phyloP scores from a whole-genome alignment of 1,140 invertebrate species.

The Bombyx mori region DNA sequence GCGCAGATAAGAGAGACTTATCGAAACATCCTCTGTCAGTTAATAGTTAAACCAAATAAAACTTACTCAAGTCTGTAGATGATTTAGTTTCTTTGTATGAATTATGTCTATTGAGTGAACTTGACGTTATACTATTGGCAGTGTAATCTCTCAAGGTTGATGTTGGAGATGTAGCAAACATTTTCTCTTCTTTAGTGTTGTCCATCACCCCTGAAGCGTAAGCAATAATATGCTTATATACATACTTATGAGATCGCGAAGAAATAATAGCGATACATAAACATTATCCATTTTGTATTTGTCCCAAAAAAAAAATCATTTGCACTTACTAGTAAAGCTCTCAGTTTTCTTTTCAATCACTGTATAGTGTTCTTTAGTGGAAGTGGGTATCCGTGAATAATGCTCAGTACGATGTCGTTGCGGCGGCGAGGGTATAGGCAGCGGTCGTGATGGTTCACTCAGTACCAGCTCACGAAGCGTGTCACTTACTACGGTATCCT shows the following conservation, averaged over 20 bases:
- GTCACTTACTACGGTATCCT: conserved; percentile 23
- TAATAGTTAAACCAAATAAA: not conserved
- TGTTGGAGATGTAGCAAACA: conserved; percentile 27
- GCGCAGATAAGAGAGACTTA: not conserved
- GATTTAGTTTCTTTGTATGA: conserved; percentile 63
- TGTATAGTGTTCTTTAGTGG: conserved; percentile 32
- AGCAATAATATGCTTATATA: conserved; percentile 5
- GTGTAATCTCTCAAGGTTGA: conserved; percentile 36
- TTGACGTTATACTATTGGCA: conserved; percentile 31
- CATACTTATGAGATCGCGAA: not conserved
- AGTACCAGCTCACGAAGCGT: conserved; percentile 38
- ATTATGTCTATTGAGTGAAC: conserved; percentile 55
- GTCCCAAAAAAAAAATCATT: not conserved
- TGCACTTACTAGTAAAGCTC: conserved; percentile 27
- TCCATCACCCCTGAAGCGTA: conserved; percentile 38
- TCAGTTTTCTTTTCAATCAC: conserved; percentile 36
- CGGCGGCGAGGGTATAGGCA: conserved; percentile 36
- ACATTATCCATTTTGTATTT: not conserved
- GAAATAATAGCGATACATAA: not conserved
- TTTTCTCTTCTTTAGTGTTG: conserved; percentile 45
- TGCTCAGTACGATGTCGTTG: conserved; percentile 30
- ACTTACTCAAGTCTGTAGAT: conserved; percentile 51
- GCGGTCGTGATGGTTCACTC: conserved; percentile 25
- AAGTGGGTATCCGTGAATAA: conserved; percentile 46
- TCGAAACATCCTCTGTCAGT: too few relatives aligned